These are phyloP conservation scores for Protodeltote pygarga DNA, from an alignment of 2,888 invertebrate genomes.

Conservation along the genomic window DNA sequence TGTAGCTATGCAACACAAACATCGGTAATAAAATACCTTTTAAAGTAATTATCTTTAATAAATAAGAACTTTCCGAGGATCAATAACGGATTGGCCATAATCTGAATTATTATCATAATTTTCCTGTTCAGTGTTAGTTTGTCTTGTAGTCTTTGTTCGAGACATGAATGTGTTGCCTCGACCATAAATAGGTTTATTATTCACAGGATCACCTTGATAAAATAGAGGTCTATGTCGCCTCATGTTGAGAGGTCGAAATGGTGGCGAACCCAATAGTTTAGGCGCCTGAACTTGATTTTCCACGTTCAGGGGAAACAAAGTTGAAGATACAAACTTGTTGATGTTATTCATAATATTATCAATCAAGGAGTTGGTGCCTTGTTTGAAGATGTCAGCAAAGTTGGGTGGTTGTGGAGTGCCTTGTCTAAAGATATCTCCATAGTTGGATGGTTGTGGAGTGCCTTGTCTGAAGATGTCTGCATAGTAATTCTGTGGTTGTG, in stretches of 20 bases:
- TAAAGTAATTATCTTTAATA: background rate
- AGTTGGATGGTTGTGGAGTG: background rate
- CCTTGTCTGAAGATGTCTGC: background rate
- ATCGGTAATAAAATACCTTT: constrained; percentile 1
- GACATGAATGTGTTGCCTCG: constrained; percentile 22
- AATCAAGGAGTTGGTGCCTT: background rate
- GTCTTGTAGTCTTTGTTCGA: constrained; percentile 14
- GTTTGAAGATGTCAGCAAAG: background rate
- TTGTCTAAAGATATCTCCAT: background rate
- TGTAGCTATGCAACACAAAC: no score
- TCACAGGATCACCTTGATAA: constrained; percentile 39
- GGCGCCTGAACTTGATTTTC: background rate
- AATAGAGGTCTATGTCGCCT: constrained; percentile 29
- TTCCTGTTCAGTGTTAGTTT: constrained; percentile 12
- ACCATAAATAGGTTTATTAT: constrained; percentile 21
- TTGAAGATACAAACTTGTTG: constrained; percentile 6
- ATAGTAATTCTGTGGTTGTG: constrained; percentile 1
- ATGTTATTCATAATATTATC: constrained; percentile 7
- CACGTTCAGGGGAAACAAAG: constrained; percentile 8
- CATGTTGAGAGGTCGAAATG: constrained; percentile 22
- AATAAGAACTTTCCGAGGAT: constrained; percentile 24
- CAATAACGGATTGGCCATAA: constrained; percentile 25
- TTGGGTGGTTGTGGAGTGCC: background rate
- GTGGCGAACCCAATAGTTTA: background rate
- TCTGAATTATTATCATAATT: constrained; percentile 12